Percentiles rank a stretch among this genome's conserved stretches.
These are phyloP conservation scores for Spilogale gracilis DNA, from an alignment of 2,113 vertebrate species.

Conservation along the genomic window DNA sequence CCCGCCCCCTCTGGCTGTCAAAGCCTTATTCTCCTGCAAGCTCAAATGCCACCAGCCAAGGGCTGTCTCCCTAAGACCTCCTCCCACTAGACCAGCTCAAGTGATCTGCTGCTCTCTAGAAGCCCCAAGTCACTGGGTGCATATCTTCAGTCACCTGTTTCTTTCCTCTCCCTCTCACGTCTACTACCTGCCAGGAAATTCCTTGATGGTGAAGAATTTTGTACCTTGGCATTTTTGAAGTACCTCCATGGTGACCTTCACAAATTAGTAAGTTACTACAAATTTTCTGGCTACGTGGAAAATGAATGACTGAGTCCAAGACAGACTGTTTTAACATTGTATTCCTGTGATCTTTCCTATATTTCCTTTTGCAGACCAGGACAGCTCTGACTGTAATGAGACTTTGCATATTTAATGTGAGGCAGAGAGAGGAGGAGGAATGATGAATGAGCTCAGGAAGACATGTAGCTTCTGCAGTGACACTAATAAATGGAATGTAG, in stretches of 20 bases:
- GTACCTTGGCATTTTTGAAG: conserved; percentile 8
- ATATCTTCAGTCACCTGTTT: background rate
- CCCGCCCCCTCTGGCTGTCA: background rate
- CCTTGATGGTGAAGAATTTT: background rate
- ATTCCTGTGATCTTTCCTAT: background rate
- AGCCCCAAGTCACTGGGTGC: background rate
- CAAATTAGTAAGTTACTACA: background rate
- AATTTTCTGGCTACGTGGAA: background rate
- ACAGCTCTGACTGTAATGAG: background rate
- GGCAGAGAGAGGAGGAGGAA: conserved; percentile 36
- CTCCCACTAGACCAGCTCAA: background rate
- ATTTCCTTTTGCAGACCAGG: background rate
- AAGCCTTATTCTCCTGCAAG: background rate
- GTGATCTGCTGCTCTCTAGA: background rate
- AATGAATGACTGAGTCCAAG: conserved; percentile 12
- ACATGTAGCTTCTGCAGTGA: conserved; percentile 33
- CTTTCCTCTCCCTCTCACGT: background rate
- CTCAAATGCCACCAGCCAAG: background rate
- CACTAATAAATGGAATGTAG: conserved; percentile 40
- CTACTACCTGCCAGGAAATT: background rate
- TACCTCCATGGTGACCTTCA: background rate
- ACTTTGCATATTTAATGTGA: conserved; percentile 58
- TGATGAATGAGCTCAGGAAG: conserved; percentile 62
- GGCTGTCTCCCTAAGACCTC: background rate
- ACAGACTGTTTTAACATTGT: background rate